A percentile compares a stretch with the other conserved stretches of the same genome.
phyloP scores from a whole-genome alignment of 35 echinoderm and acorn worm species.

The Nesometra sesokonis region DNA sequence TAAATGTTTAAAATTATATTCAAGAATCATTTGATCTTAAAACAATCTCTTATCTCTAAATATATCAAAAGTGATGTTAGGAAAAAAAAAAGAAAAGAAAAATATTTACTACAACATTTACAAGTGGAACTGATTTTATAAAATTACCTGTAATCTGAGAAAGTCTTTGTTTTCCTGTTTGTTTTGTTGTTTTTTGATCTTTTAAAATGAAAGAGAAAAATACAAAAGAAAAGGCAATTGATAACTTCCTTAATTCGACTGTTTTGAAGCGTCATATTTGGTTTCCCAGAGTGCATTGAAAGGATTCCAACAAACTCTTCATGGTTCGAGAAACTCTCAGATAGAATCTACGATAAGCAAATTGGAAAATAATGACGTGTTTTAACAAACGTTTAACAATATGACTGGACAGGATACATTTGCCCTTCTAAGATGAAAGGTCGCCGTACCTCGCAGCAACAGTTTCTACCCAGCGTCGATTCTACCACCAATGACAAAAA shows the following conservation, averaged over 20 bases:
- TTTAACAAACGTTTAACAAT: background rate
- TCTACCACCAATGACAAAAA: background rate
- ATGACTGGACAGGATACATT: background rate
- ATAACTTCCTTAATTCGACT: background rate
- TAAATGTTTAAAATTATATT: too few species aligned
- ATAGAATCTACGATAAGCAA: background rate
- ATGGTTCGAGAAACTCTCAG: background rate
- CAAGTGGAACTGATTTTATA: background rate
- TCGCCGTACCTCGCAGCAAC: background rate
- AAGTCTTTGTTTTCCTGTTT: background rate
- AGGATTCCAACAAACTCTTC: background rate
- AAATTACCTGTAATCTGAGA: background rate
- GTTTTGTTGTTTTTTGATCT: background rate
- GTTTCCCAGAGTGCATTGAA: background rate
- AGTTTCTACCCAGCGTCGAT: too few species aligned
- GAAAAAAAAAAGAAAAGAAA: too few species aligned
- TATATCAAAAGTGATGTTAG: too few species aligned
- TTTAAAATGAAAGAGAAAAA: background rate
- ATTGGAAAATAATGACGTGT: background rate
- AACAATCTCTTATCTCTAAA: too few species aligned
- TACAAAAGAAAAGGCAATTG: background rate
- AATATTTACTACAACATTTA: background rate
- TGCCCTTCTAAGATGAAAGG: background rate
- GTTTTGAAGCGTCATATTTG: background rate
- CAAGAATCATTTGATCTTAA: too few species aligned